These are phyloP conservation scores for Neosilurus mollespiculum DNA, from an alignment of 2,797 vertebrate genomes.

Conservation along the genomic window DNA sequence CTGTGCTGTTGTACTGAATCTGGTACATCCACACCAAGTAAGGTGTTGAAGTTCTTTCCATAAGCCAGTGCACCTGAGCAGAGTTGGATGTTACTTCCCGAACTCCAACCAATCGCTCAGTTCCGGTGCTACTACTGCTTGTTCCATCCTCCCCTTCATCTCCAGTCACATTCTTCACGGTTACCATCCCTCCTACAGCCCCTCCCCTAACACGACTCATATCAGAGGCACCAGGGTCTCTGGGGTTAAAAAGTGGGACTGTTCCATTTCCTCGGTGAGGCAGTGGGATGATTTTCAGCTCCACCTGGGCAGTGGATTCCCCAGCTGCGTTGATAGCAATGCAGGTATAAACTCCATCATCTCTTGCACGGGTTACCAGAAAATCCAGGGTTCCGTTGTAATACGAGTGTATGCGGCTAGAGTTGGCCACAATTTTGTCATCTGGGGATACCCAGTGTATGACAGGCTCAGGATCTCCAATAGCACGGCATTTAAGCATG, in stretches of 20 bases:
- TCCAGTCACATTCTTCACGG: conserved; percentile 59
- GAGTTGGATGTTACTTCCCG: conserved; percentile 73
- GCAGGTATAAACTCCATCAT: conserved; percentile 77
- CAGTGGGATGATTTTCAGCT: conserved; percentile 77
- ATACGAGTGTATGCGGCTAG: conserved; percentile 73
- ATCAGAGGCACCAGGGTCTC: conserved; percentile 73
- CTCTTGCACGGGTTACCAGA: conserved; percentile 73
- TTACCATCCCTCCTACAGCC: conserved; percentile 60
- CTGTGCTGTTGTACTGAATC: conserved; percentile 81
- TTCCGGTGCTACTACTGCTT: conserved; percentile 36
- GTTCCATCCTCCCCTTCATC: conserved; percentile 44
- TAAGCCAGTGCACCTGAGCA: conserved; percentile 75
- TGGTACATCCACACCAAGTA: conserved; percentile 81
- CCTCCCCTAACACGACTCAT: conserved; percentile 56
- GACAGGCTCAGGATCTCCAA: conserved; percentile 85
- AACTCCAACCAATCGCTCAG: conserved; percentile 64
- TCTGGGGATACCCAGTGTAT: conserved; percentile 93
- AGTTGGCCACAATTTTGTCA: conserved; percentile 83
- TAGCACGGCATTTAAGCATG: conserved; percentile 83
- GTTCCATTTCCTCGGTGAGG: conserved; percentile 73
- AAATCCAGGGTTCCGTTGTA: conserved; percentile 80
- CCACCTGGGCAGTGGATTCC: conserved; percentile 75
- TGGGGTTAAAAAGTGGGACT: conserved; percentile 46
- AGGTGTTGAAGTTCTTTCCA: conserved; percentile 60
- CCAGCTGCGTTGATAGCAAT: conserved; percentile 81